These are phyloP conservation scores for Alviniconcha marisindica DNA, from an alignment of 1,140 invertebrate species.

Conservation along the genomic window DNA sequence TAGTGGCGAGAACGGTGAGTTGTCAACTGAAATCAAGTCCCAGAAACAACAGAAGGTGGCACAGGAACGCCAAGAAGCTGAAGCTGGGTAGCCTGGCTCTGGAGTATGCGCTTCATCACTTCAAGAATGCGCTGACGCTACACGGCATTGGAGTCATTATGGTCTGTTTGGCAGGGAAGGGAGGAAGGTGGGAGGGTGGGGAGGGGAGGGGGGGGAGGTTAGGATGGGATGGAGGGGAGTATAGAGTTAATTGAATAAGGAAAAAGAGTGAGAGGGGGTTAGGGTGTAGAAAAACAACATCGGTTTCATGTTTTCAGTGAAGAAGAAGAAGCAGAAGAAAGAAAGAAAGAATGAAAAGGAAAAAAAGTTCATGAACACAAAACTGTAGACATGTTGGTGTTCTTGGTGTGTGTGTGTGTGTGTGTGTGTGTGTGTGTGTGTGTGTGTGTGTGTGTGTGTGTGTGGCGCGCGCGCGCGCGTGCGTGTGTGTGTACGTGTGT, in stretches of 20 bases:
- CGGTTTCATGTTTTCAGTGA: neutral
- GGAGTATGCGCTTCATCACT: neutral
- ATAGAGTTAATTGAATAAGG: too few relatives aligned
- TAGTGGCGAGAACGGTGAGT: neutral
- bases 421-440: neutral
- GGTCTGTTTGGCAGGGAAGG: neutral
- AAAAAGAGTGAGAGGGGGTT: neutral
- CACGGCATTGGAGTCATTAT: neutral
- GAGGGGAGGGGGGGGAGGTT: neutral
- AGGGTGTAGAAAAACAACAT: neutral
- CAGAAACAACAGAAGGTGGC: slow-evolving; percentile 16
- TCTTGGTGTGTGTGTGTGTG: neutral
- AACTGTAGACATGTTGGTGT: neutral
- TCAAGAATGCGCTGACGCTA: slow-evolving; percentile 5
- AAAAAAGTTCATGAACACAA: neutral
- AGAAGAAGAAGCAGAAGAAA: neutral
- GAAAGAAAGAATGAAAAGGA: neutral
- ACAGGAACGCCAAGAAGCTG: neutral
- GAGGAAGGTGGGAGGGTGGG: neutral
- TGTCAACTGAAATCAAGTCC: slow-evolving; percentile 22
- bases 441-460: neutral
- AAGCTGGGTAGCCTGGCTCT: neutral
- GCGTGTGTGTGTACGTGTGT: too few relatives aligned
- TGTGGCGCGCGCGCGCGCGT: neutral
- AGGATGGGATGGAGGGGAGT: neutral